These are phyloP conservation scores for Gambusia affinis DNA, from an alignment of 2,113 vertebrate genomes.

Conservation along the genomic window DNA sequence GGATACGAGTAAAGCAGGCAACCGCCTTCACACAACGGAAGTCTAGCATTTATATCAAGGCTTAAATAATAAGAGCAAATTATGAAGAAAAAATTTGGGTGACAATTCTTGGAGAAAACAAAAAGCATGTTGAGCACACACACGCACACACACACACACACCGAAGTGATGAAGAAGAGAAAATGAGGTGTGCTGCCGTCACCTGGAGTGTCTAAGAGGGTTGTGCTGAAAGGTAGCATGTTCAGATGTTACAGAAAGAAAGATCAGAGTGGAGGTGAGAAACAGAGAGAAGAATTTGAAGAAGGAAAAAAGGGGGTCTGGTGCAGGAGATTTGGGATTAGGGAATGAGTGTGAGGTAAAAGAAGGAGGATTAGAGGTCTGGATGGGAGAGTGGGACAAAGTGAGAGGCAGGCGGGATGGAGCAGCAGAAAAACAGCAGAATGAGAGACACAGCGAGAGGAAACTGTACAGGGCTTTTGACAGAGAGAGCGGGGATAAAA, in stretches of 20 bases:
- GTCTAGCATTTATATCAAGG: slow-evolving; percentile 1
- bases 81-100: slow-evolving; percentile 14
- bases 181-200: slow-evolving; percentile 62
- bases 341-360: slow-evolving; percentile 72
- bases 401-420: slow-evolving; percentile 62
- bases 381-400: slow-evolving; percentile 66
- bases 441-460: slow-evolving; percentile 44
- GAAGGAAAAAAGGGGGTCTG: slow-evolving; percentile 22
- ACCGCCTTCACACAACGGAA: slow-evolving; percentile 25
- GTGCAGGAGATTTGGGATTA: slow-evolving; percentile 79
- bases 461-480: slow-evolving; percentile 64
- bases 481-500: slow-evolving; percentile 62
- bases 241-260: slow-evolving; percentile 67
- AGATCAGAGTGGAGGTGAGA: slow-evolving; percentile 54
- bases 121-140: slow-evolving; percentile 31
- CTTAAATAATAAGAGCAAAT: not conserved
- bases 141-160: slow-evolving; percentile 29
- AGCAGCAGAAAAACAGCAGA: slow-evolving; percentile 47
- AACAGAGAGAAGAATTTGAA: slow-evolving; percentile 62
- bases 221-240: slow-evolving; percentile 69
- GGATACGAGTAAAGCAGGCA: slow-evolving; percentile 13
- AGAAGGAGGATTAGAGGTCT: slow-evolving; percentile 67
- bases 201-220: slow-evolving; percentile 67
- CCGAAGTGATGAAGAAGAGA: slow-evolving; percentile 40
- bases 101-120: slow-evolving; percentile 21